Evolutionary conservation across 1,140 invertebrate genomes (phyloP).

Genomic region (Euura lappo): DNA sequence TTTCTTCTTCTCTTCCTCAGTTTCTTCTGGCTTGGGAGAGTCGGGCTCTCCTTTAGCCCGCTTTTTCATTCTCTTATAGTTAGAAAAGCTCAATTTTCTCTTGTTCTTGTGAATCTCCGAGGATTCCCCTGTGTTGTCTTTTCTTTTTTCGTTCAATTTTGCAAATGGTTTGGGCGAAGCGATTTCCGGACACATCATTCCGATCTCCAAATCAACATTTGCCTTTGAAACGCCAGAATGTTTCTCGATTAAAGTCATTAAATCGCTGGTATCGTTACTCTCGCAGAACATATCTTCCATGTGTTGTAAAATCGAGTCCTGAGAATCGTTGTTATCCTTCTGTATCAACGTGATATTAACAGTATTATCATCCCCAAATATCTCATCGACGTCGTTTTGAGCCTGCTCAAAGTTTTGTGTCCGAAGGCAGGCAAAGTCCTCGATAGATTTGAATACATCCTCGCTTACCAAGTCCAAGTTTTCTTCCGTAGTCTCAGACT

Average conservation of each 20-base stretch:
- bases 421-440: background rate
- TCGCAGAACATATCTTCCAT: conserved; percentile 52
- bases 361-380: conserved; percentile 12
- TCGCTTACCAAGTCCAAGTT: conserved; percentile 13
- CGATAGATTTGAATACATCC: conserved; percentile 9
- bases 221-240: conserved; percentile 42
- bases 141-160: conserved; percentile 5
- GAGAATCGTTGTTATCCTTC: conserved; percentile 38
- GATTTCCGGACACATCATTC: conserved; percentile 30
- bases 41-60: conserved; percentile 21
- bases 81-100: conserved; percentile 38
- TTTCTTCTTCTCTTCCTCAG: conserved; percentile 27
- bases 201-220: conserved; percentile 41
- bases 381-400: conserved; percentile 13
- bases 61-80: conserved; percentile 43
- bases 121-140: conserved; percentile 11
- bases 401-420: background rate
- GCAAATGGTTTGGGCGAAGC: background rate
- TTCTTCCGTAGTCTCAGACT: background rate
- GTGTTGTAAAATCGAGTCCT: conserved; percentile 45
- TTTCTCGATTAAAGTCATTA: conserved; percentile 44
- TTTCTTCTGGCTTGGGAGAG: conserved; percentile 23
- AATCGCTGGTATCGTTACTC: conserved; percentile 48
- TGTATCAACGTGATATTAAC: background rate
- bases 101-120: conserved; percentile 13